These are phyloP conservation scores for Coptotermes formosanus DNA, from an alignment of 1,140 invertebrate species.

Conservation along the genomic window DNA sequence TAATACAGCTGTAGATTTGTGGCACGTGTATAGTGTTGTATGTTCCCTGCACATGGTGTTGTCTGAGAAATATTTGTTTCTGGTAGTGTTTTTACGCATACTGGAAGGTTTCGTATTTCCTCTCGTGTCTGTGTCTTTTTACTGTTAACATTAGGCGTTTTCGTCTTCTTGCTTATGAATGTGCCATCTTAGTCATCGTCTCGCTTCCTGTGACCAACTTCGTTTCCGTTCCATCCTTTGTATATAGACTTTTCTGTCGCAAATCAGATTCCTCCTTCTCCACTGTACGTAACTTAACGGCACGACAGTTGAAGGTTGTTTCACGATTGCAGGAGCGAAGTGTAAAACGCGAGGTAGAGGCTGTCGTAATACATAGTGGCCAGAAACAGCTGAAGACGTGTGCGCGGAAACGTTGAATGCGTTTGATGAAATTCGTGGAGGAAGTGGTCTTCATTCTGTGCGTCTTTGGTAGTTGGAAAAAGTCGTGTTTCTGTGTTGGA, in stretches of 20 bases:
- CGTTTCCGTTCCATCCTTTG: not conserved
- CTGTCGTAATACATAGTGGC: no score
- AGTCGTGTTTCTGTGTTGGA: not conserved
- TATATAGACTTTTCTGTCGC: not conserved
- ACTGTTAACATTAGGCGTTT: no score
- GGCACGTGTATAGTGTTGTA: not conserved
- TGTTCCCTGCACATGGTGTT: not conserved
- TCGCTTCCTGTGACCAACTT: not conserved
- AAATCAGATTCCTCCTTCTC: not conserved
- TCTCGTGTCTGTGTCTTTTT: not conserved
- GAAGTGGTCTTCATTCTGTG: not conserved
- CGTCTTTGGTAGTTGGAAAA: not conserved
- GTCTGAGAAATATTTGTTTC: not conserved
- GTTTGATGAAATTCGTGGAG: no score
- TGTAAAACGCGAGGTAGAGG: no score
- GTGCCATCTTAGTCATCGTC: not conserved
- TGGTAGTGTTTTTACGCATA: not conserved
- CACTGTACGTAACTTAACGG: no score
- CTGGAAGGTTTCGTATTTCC: not conserved
- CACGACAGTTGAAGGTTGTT: not conserved
- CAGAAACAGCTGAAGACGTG: no score
- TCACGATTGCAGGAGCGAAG: not conserved
- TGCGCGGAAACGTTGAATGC: no score
- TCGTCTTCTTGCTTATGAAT: not conserved
- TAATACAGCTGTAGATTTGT: not conserved